Evolutionary conservation across 2,797 vertebrate species (phyloP).

Genomic region (Channa striata): DNA sequence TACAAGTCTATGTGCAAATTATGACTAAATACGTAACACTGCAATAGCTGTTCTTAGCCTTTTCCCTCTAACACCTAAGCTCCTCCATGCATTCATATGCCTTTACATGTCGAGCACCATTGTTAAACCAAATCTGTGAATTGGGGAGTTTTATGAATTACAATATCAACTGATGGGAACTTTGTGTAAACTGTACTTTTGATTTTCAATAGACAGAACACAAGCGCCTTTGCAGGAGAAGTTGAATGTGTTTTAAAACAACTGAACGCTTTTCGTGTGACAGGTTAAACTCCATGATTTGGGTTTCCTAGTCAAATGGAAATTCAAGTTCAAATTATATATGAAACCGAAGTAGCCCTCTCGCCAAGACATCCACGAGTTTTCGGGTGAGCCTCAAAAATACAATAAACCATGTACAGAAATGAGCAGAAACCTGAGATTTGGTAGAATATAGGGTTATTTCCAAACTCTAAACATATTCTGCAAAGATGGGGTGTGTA

Average conservation of each 20-base stretch:
- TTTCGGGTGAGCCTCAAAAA: constrained; percentile 19
- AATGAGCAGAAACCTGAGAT: constrained; percentile 29
- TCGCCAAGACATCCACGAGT: constrained; percentile 1
- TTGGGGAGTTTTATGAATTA: background rate
- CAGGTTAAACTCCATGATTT: constrained; percentile 34
- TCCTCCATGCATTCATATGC: background rate
- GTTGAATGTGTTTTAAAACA: too few relatives aligned
- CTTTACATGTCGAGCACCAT: background rate
- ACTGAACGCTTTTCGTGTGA: too few relatives aligned
- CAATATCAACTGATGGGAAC: background rate
- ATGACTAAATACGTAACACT: background rate
- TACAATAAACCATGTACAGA: constrained; percentile 15
- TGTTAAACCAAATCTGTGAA: background rate
- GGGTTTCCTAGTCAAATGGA: constrained; percentile 19
- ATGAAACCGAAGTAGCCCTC: constrained; percentile 10
- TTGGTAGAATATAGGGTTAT: constrained; percentile 18
- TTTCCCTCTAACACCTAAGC: background rate
- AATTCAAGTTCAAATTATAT: constrained; percentile 32
- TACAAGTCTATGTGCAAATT: background rate
- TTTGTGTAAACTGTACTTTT: constrained; percentile 7
- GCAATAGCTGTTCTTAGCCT: background rate
- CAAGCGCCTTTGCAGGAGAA: too few relatives aligned
- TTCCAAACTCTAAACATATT: constrained; percentile 16
- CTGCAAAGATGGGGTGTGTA: constrained; percentile 20
- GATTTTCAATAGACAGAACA: background rate